Evolutionary conservation across 2,797 vertebrate species (phyloP), one percentile per base, ranked within the genome.

Genomic region (Steatocranus sp.): DNA sequence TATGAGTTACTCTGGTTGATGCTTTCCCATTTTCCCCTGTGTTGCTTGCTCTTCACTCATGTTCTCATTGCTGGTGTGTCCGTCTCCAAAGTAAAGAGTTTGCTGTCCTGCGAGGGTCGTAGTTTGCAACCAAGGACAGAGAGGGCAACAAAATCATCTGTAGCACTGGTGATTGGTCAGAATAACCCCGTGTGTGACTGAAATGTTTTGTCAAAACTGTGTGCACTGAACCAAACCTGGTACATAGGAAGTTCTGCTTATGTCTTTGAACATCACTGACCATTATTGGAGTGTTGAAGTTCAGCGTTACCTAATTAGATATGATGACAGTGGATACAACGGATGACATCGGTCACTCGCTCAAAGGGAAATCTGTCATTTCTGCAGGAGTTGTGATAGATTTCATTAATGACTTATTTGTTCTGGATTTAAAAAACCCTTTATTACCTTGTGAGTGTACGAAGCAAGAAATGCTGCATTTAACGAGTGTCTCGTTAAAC

Each of bases 21-120:
- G 77, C 73, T 10, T 75, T 83, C 32, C 50, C 73, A 50, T 78
- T 75, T 79, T 77, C 17, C 41, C 74, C 36, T 75, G 51, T 91
- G 84, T 87, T 76, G 91, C 93, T 90, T 90, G 90, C 92, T 87
- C 73, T 76, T 91, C 90, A 83, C 74, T 89, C 87, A 86, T 89
- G 75, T 85, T 83, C 73, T 84, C 85, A 83, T 87, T 49, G 89
- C 92, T 83, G 85, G n/a, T 81, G 1, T 76, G 70, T 88, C 50
- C 3, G 9, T 84, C 53, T 82, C 63, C 79, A 78, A 76, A 84
- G 79, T 77, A 80, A 79, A 56, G 11, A 25, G 79, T 82, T 77
- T 3, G 14, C 54, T 43, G 73, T 79, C 49, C 53, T 82, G 56
- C 14, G n/a, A 46, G 30, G 79, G 18, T 68, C 30, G 4, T 76